A percentile compares a stretch with the other conserved stretches of the same genome.
Evolutionary conservation across 2,113 vertebrate genomes (phyloP).

Genomic region (Chaetura pelagica): DNA sequence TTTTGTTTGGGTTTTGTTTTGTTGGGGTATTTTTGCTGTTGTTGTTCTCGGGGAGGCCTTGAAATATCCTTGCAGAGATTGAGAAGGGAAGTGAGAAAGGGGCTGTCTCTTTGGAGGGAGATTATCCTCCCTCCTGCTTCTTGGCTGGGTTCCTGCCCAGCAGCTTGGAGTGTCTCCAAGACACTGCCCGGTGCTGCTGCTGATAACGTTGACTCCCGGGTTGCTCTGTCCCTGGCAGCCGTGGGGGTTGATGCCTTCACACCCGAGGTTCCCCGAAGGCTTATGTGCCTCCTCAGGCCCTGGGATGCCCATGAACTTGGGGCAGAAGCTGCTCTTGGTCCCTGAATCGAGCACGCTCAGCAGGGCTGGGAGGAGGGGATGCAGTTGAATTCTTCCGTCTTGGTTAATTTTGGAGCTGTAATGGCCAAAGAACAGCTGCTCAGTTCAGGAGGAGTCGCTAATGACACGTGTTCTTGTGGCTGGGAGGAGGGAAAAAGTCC

Average conservation of each 20-base stretch:
- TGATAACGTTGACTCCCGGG: neutral
- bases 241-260: neutral
- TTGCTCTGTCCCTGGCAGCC: neutral
- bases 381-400: neutral
- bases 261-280: neutral
- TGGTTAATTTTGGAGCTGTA: slow-evolving; percentile 18
- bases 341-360: neutral
- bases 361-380: neutral
- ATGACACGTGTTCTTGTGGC: neutral
- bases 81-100: slow-evolving; percentile 30
- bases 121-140: slow-evolving; percentile 45
- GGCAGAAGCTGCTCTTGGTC: neutral
- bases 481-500: neutral
- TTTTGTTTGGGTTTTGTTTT: neutral
- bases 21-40: neutral
- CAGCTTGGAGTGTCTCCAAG: neutral
- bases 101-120: slow-evolving; percentile 16
- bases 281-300: neutral
- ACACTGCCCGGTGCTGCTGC: neutral
- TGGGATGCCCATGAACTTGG: neutral
- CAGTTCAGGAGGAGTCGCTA: neutral
- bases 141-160: neutral
- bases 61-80: slow-evolving; percentile 26
- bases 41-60: slow-evolving; percentile 22
- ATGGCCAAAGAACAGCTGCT: slow-evolving; percentile 48